These are phyloP conservation scores for Strongylocentrotus purpuratus DNA, from an alignment of 35 echinoderm and acorn worm genomes.

Conservation along the genomic window DNA sequence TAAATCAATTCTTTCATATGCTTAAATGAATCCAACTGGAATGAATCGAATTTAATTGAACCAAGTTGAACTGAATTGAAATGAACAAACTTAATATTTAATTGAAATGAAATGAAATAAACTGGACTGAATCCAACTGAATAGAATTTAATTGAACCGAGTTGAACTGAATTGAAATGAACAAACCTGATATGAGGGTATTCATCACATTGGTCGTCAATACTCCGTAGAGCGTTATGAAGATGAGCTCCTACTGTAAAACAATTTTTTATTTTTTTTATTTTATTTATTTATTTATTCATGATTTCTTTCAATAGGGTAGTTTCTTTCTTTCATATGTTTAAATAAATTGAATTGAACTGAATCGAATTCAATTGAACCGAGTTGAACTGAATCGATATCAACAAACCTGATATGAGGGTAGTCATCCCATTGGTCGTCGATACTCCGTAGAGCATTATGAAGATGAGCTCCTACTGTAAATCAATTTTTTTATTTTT, in stretches of 20 bases:
- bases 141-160: too few species aligned
- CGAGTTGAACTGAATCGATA: too few species aligned
- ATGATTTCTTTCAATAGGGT: too few species aligned
- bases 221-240: not conserved
- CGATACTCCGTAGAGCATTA: not conserved
- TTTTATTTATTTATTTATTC: too few species aligned
- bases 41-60: too few species aligned
- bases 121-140: not conserved
- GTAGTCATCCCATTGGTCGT: slow-evolving; percentile 30
- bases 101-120: too few species aligned
- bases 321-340: not conserved
- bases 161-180: too few species aligned
- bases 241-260: slow-evolving; percentile 49
- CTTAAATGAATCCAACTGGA: not conserved
- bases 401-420: not conserved
- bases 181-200: not conserved
- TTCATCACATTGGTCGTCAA: slow-evolving; percentile 33
- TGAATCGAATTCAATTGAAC: not conserved
- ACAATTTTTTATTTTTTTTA: not conserved
- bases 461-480: slow-evolving; percentile 24
- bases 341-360: not conserved
- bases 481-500: slow-evolving; percentile 40
- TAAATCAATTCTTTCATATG: slow-evolving; percentile 59
- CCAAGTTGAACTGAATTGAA: too few species aligned
- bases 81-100: too few species aligned